Evolutionary conservation across 2,888 invertebrate species (phyloP).

Genomic region (Candidula unifasciata): DNA sequence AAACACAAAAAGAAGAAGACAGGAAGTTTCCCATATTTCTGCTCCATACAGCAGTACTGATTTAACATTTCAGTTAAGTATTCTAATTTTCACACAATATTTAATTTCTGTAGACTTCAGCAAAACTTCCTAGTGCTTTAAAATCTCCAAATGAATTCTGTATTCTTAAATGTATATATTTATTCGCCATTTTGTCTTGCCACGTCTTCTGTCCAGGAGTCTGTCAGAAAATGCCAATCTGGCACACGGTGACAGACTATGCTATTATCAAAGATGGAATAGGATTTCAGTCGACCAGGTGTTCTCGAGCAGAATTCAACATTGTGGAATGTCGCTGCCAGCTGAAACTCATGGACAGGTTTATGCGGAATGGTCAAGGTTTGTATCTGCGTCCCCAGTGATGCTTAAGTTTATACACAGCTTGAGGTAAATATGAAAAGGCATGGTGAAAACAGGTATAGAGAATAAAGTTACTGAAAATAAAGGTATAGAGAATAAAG

Average conservation of each 20-base stretch:
- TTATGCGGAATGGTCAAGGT: neutral
- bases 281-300: conserved; percentile 2
- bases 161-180: too few relatives aligned
- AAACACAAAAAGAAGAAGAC: too few relatives aligned
- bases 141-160: too few relatives aligned
- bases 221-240: conserved; percentile 35
- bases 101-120: too few relatives aligned
- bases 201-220: neutral
- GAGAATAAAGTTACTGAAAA: too few relatives aligned
- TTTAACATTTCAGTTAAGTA: too few relatives aligned
- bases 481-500: too few relatives aligned
- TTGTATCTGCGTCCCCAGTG: neutral
- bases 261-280: neutral
- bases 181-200: neutral
- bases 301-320: conserved; percentile 1
- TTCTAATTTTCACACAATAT: too few relatives aligned
- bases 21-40: too few relatives aligned
- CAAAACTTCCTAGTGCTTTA: too few relatives aligned
- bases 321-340: conserved; percentile 24
- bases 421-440: neutral
- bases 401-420: neutral
- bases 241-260: conserved; percentile 1
- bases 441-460: too few relatives aligned
- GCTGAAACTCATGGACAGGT: conserved; percentile 22
- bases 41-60: too few relatives aligned